Evolutionary conservation across 1,140 invertebrate species (phyloP).

Genomic region (Amphibalanus amphitrite): DNA sequence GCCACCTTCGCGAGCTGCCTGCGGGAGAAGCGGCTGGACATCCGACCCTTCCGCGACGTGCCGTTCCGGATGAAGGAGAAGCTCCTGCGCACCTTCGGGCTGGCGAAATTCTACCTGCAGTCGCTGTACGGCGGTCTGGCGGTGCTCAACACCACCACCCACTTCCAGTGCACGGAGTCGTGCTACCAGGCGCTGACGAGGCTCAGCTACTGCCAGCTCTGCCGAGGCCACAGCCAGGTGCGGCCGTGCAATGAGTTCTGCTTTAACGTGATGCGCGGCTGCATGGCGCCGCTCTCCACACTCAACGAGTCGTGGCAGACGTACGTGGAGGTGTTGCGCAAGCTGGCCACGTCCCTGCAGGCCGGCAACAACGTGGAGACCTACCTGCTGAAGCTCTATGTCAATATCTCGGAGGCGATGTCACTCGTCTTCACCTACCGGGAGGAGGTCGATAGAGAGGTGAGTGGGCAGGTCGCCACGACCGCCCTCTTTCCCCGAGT

Average conservation of each 20-base stretch:
- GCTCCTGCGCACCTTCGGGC: background rate
- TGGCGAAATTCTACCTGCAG: background rate
- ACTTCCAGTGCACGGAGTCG: background rate
- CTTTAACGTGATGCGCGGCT: conserved; percentile 71
- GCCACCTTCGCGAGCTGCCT: background rate
- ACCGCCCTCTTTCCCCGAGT: too few relatives aligned
- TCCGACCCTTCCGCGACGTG: background rate
- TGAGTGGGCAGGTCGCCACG: background rate
- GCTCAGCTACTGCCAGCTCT: conserved; percentile 69
- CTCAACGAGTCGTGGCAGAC: conserved; percentile 68
- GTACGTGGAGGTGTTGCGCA: background rate
- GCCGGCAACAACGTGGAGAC: background rate
- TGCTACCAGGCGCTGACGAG: conserved; percentile 58
- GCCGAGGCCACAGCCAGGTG: conserved; percentile 45
- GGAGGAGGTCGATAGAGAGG: background rate
- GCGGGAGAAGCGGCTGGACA: background rate
- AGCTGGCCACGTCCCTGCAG: background rate
- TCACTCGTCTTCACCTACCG: background rate
- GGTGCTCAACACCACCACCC: background rate
- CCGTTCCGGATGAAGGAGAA: background rate
- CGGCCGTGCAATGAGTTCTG: conserved; percentile 74
- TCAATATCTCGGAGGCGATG: background rate
- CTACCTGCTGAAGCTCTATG: background rate
- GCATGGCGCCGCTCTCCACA: conserved; percentile 61
- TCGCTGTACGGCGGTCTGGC: background rate